Evolutionary conservation across 1,140 invertebrate species (phyloP), one percentile per base, ranked within the genome.

Genomic region (Tetranychus urticae): DNA sequence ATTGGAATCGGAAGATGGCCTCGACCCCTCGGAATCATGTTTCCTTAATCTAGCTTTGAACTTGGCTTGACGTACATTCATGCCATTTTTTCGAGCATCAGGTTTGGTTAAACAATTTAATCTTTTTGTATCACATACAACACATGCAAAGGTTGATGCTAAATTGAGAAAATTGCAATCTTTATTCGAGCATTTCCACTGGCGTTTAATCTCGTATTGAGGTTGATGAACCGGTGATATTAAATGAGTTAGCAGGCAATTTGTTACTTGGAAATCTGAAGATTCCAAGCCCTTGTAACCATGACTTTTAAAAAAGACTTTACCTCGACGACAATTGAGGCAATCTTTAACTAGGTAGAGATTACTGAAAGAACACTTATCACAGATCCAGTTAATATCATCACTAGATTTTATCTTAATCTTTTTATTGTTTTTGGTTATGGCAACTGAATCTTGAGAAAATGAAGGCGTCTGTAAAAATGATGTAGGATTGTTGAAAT

Each of bases 101-200:
- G 59, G 46, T 34, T 63, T 59, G 1, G 59, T 56, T 13, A 64
- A 39, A 2, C 63, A 62, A 56, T 65, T 65, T 2, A 57, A 48
- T 56, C 45, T 65, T 46, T 60, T 33, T 36, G 59, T 66, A 61
- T 66, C 62, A 36, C 67, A 68, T 46, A 68, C 63, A 45, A 68
- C 64, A 58, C 67, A 68, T 34, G 67, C 65, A 60, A 64, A 61
- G 37, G 66, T 67, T 5, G 66, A 65, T 37, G 65, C 61, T 12
- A 68, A 60, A 62, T 64, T 64, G 13, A 56, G 1, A 23, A 54
- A 14, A 47, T 3, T 36, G 58, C 45, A n/a, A 42, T 42, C 39
- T 42, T 10, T 42, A 42, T 42, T 42, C 10, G 39, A 42, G 10
- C 39, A 42, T 42, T 31, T 37, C 31, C 50, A 35, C 10, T 57